Base-by-base conservation (phyloP, 2,888 invertebrate species). In the Tanytarsus gracilentus region DNA sequence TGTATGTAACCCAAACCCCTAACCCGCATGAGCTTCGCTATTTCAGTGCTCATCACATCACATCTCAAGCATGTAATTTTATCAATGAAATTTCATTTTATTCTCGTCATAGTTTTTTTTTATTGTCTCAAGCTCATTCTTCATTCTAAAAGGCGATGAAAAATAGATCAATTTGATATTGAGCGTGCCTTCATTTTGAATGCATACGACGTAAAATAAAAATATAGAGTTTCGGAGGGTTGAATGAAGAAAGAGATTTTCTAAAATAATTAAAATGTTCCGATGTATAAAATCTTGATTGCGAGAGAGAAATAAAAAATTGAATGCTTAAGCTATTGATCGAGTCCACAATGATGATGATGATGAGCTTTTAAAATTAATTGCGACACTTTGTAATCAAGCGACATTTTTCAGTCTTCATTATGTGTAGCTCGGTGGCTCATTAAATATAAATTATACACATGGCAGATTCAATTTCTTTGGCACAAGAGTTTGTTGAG, bases 361-460 rank as follows among this genome's bases (percentile, higher is more conserved):
- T 23, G 18, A 44, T 16, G 9, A 2, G 21, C 11, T 23, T 44
- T 11, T 44, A 44, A 21, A 11, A 11, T 44, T 40, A 33, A 33
- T 33, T 33, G 33, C 33, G 33, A 9, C n/a, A n/a, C 33, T 44
- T 21, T 8, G 23, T 23, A 44, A 44, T 44, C 23, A 44, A 44
- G 44, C 44, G 44, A 44, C 44, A 44, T 44, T 44, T 23, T 44
- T 44, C 23, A 9, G 18, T 44, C 21, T 23, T 44, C 21, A 18
- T 44, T 16, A 9, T 23, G 23, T 18, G 18, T 44, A 16, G 9
- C 55, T 40, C 25, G 18, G 40, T 39, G n/a, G 53, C 53, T 56
- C 55, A 56, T 56, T 56, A 56, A 21, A 49, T 40, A 40, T 39
- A 56, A 56, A 56, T 56, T 56, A 49, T 6, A 26, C 55, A 40